Evolutionary conservation across 2,797 vertebrate genomes (phyloP).

Genomic region (Tenualosa ilisha): DNA sequence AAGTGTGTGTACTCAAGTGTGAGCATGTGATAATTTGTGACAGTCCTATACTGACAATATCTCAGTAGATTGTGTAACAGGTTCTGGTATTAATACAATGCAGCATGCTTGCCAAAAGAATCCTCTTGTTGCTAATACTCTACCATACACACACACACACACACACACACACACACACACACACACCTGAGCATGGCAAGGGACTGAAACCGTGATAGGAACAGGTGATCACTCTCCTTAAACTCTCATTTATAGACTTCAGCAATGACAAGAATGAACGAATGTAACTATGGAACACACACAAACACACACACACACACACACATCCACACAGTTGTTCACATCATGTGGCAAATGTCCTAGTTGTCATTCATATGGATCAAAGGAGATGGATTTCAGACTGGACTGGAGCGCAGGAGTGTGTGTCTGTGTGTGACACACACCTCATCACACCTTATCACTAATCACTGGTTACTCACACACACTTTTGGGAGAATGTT

Average conservation of each 20-base stretch:
- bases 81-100: background rate
- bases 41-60: background rate
- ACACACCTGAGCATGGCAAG: background rate
- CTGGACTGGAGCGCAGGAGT: background rate
- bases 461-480: background rate
- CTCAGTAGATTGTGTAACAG: background rate
- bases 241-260: background rate
- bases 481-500: background rate
- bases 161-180: background rate
- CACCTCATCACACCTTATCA: background rate
- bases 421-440: too few species aligned
- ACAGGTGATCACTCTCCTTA: background rate
- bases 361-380: background rate
- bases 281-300: background rate
- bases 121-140: background rate
- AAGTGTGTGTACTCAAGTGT: slow-evolving; percentile 14
- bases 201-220: background rate
- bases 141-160: background rate
- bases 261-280: background rate
- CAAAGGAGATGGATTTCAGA: background rate
- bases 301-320: background rate
- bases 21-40: background rate
- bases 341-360: background rate
- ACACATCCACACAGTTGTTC: background rate
- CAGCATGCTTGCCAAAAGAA: background rate